phyloP scores from a whole-genome alignment of 2,888 invertebrate species.

The Mesochorus sp. region DNA sequence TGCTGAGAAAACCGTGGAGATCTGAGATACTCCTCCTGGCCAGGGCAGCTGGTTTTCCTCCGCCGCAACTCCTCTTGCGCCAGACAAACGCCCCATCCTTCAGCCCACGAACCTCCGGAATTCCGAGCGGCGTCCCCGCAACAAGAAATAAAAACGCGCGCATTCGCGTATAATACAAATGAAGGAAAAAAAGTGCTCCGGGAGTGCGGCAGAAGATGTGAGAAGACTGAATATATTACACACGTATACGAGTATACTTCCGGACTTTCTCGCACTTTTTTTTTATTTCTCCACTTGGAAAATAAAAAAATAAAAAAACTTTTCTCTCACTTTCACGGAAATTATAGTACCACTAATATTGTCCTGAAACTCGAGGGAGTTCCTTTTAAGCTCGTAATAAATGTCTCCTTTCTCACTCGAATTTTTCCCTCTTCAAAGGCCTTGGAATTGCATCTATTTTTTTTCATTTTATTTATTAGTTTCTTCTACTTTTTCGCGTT shows the following conservation, averaged over 20 bases:
- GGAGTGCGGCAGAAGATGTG: not conserved
- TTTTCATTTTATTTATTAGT: not conserved
- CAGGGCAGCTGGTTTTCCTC: conserved; percentile 59
- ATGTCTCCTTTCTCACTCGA: conserved; percentile 22
- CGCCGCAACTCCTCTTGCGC: conserved; percentile 24
- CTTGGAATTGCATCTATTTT: conserved; percentile 22
- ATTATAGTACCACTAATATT: conserved; percentile 46
- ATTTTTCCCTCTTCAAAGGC: not conserved
- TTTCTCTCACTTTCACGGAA: conserved; percentile 21
- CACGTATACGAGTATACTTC: not conserved
- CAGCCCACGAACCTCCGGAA: conserved; percentile 39
- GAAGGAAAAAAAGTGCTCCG: conserved; percentile 7
- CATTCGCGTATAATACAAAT: not conserved
- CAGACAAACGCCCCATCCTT: conserved; percentile 35
- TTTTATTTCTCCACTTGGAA: conserved; percentile 13
- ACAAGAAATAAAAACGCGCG: not conserved
- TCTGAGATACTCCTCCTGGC: conserved; percentile 38
- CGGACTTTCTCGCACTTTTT: conserved; percentile 27
- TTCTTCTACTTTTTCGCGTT: conserved; percentile 33
- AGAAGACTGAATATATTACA: conserved; percentile 25
- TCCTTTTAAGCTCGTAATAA: conserved; percentile 39
- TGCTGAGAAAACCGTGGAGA: conserved; percentile 1
- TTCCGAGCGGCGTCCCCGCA: too few species aligned
- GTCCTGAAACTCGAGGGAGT: conserved; percentile 16
- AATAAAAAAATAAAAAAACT: not conserved